Base-by-base conservation (phyloP, 2,797 vertebrate species). In the Phalanger gymnotis region DNA sequence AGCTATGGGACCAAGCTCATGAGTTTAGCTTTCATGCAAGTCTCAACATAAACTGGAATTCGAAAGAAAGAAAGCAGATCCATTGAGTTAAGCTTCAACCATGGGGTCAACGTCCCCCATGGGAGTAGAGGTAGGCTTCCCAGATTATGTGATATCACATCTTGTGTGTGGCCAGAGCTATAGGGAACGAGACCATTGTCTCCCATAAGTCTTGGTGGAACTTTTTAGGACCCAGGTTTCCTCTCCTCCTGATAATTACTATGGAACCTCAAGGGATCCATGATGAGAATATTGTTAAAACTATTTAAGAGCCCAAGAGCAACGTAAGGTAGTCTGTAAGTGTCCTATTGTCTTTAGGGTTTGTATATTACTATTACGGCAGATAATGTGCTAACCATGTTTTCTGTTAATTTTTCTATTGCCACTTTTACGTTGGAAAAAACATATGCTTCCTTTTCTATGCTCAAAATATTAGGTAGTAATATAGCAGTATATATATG, bases 241-340 rank as follows among this genome's bases (percentile, higher is more conserved):
- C n/a, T 53, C 61, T 54, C 96, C 10, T 90, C 3, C 40, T 56
- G 1, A 31, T 93, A 54, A 55, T 57, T 81, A 91, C 58, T 90
- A 9, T 92, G 52, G 28, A 91, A 94, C 22, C 22, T 94, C 16
- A 66, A n/a, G 1, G 93, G 53, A 95, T 34, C 90, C 2, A 28
- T 52, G 54, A 57, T 6, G 90, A 94, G 66, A 92, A 6, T 91
- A 90, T 40, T 31, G 58, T 51, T 73, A 58, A 94, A 94, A 91
- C 92, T n/a, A n/a, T n/a, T n/a, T 92, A 90, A 57, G 93, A 31
- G 52, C 30, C 52, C 52, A 92, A 14, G 47, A 0, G 14, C 22
- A 93, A 90, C 5, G 51, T 93, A 92, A 92, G n/a, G 4, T 90
- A 90, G 2, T 54, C 61, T 92, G 19, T 54, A 96, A 92, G 57